Percentiles rank a stretch among this genome's conserved stretches.
These are phyloP conservation scores for Aporophyla lueneburgensis DNA, from an alignment of 2,888 invertebrate genomes.

Conservation along the genomic window DNA sequence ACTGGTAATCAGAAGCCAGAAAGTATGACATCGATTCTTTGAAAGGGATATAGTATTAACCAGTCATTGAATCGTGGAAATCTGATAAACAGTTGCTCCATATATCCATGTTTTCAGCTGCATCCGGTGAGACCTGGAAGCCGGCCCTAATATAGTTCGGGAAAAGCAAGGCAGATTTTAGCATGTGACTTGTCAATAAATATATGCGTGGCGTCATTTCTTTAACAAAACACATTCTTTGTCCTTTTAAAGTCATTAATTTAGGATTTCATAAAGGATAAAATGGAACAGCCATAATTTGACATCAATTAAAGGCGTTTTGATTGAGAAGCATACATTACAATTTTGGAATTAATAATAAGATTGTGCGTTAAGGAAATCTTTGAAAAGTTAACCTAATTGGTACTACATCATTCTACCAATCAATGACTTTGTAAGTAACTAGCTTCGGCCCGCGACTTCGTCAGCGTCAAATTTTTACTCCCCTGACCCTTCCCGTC, in stretches of 20 bases:
- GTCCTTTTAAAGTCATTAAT: conserved; percentile 32
- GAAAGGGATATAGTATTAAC: no score
- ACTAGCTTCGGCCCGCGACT: no score
- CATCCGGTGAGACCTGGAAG: no score
- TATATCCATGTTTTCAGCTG: no score
- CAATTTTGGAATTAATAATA: conserved; percentile 8
- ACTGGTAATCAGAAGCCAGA: no score
- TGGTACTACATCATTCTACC: not conserved
- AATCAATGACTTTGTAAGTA: conserved; percentile 10
- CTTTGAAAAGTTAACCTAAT: conserved; percentile 24
- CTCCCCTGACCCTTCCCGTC: no score
- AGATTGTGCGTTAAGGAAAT: not conserved
- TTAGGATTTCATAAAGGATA: conserved; percentile 1
- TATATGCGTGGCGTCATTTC: conserved; percentile 24
- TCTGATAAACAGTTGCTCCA: no score
- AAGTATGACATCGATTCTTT: no score
- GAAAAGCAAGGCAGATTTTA: no score
- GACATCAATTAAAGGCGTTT: conserved; percentile 35
- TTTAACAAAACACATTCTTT: conserved; percentile 30
- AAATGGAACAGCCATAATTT: conserved; percentile 8
- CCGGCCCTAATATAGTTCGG: no score
- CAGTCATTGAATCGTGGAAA: no score
- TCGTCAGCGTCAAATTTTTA: no score
- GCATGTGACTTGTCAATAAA: conserved; percentile 24
- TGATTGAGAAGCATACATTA: conserved; percentile 31